Conservation (phyloP, 2,113 vertebrate genomes). For the Dasyornis broadbenti region DNA sequence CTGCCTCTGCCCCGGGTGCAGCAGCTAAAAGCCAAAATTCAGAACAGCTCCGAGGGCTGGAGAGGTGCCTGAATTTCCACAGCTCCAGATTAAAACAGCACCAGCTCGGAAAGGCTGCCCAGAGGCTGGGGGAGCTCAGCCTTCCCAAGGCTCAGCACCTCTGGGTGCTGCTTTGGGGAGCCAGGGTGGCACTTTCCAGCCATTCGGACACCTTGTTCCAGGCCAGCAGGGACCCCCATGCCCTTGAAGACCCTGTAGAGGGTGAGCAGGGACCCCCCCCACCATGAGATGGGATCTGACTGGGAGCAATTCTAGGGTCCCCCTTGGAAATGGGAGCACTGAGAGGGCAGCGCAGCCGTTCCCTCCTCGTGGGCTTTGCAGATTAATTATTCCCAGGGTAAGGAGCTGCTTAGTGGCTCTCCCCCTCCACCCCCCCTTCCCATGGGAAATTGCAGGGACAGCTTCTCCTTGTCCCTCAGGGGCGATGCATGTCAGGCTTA, state of each 20-base stretch:
- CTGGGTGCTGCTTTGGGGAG: not conserved
- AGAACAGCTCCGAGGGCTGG: not conserved
- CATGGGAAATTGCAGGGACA: constrained; percentile 10
- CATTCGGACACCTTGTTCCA: not conserved
- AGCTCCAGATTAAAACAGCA: not conserved
- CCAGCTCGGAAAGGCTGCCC: not conserved
- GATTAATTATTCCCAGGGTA: constrained; percentile 12
- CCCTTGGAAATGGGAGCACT: not conserved
- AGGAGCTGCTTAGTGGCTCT: not conserved
- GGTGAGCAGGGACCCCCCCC: not conserved
- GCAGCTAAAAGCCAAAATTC: not conserved
- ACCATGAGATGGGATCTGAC: not conserved
- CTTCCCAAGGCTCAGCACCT: not conserved
- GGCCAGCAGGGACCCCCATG: not conserved
- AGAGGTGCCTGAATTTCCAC: not conserved
- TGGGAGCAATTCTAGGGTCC: not conserved
- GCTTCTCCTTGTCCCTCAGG: constrained; percentile 1
- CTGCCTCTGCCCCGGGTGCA: not conserved
- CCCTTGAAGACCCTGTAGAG: not conserved
- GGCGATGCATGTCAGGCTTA: not conserved
- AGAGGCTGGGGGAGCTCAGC: not conserved
- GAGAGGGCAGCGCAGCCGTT: not conserved
- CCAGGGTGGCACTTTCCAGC: not conserved
- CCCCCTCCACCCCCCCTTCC: not conserved
- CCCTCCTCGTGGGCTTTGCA: not conserved